A percentile compares a stretch with the other conserved stretches of the same genome.
These are phyloP conservation scores for Nemotelus nigrinus DNA, from an alignment of 2,888 invertebrate genomes.

Conservation along the genomic window DNA sequence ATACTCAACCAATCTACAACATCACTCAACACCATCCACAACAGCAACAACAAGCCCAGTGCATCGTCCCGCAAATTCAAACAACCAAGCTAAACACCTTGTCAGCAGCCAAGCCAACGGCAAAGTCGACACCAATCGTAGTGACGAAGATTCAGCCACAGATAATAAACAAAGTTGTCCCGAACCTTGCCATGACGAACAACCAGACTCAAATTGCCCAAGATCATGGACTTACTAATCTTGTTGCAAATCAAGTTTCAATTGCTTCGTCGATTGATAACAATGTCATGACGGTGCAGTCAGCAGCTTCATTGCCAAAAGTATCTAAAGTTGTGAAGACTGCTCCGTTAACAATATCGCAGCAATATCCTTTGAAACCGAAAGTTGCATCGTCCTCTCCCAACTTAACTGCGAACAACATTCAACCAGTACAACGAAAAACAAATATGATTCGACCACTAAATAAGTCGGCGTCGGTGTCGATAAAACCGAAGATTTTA, in stretches of 20 bases:
- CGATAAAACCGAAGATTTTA: constrained; percentile 52
- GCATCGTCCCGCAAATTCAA: constrained; percentile 46
- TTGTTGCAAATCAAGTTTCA: constrained; percentile 41
- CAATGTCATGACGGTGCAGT: constrained; percentile 20
- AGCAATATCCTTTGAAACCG: constrained; percentile 48
- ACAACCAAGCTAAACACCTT: constrained; percentile 57
- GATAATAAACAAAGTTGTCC: constrained; percentile 45
- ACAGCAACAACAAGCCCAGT: constrained; percentile 48
- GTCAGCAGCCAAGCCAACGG: constrained; percentile 49
- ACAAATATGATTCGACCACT: constrained; percentile 49
- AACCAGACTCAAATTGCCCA: constrained; percentile 40
- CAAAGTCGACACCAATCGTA: constrained; percentile 50
- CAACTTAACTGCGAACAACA: constrained; percentile 24
- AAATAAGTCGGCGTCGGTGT: constrained; percentile 46
- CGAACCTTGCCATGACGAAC: constrained; percentile 23
- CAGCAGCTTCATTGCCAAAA: constrained; percentile 14
- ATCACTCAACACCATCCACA: constrained; percentile 46
- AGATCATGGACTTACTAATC: constrained; percentile 32
- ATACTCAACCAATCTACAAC: constrained; percentile 46
- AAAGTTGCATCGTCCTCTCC: constrained; percentile 24
- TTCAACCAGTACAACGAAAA: constrained; percentile 51
- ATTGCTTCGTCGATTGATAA: constrained; percentile 36
- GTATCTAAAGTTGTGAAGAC: constrained; percentile 45
- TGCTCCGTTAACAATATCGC: constrained; percentile 31
- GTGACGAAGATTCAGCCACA: constrained; percentile 54